Evolutionary conservation across 2,888 invertebrate species (phyloP).

Genomic region (Argyresthia albistria): DNA sequence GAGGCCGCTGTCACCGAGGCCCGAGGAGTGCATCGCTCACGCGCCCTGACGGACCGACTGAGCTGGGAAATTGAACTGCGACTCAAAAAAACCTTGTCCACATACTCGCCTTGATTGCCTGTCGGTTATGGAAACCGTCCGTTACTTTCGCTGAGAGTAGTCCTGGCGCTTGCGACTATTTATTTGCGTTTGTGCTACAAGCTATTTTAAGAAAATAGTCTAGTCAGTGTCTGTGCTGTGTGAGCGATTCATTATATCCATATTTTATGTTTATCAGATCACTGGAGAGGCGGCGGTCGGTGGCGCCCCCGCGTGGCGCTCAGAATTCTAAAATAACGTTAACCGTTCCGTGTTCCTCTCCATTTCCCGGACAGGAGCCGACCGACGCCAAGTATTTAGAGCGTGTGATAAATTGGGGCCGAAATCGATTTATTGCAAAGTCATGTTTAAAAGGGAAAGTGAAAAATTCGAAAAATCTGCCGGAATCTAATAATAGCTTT

Average conservation of each 20-base stretch:
- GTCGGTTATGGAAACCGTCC: neutral
- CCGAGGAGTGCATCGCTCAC: constrained; percentile 56
- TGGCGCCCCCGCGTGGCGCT: neutral
- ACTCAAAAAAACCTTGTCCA: constrained; percentile 4
- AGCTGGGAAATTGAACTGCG: constrained; percentile 62
- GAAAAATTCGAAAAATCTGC: constrained; percentile 56
- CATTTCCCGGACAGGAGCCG: constrained; percentile 40
- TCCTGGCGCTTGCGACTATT: neutral
- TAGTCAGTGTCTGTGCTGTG: too few species aligned
- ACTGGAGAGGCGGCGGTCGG: too few species aligned
- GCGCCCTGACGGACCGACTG: constrained; percentile 56
- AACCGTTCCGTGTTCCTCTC: constrained; percentile 39
- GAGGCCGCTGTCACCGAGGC: constrained; percentile 32
- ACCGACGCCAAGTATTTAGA: constrained; percentile 44
- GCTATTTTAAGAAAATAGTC: neutral
- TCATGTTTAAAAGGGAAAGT: constrained; percentile 49
- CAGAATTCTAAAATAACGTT: constrained; percentile 39
- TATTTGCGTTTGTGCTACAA: neutral
- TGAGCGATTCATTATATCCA: too few species aligned
- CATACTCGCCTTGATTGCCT: constrained; percentile 7
- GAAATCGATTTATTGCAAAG: constrained; percentile 54
- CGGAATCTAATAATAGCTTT: constrained; percentile 52
- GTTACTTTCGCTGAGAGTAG: neutral
- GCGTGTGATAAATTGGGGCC: constrained; percentile 54
- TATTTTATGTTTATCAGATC: too few species aligned